Base-by-base conservation (phyloP, 2,113 vertebrate species). In the Myotis davidii region DNA sequence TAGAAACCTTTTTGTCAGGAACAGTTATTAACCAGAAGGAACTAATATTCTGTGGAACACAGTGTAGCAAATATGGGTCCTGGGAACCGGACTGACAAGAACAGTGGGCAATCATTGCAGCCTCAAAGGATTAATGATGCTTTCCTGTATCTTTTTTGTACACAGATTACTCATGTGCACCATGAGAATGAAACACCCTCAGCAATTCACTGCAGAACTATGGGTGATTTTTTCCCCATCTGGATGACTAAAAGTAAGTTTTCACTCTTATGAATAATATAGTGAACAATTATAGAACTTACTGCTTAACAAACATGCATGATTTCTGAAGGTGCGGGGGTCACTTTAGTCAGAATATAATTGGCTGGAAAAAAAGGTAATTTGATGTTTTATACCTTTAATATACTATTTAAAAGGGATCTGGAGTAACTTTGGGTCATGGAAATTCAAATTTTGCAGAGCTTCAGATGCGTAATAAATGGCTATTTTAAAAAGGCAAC, bases 81-180 rank as follows among this genome's bases (percentile, higher is more conserved):
- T 78, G 10, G 61, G 10, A 70, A 34, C n/a, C 56, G 13, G 11
- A 54, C 25, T 61, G n/a, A 56, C 23, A 90, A 90, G 48, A 37
- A 29, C 17, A n/a, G 45, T 56, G 83, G 85, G 81, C 42, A 76
- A 59, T 96, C 92, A 82, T 25, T 0, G 0, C 87, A 61, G 73
- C 59, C 76, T 95, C 90, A 65, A 64, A 94, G 54, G 90, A 59
- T 67, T 67, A 94, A 59, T 56, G 91, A 25, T 20, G 29, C 42
- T 37, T 37, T 89, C 72, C 82, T 96, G 34, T 0, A 1, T 92
- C 45, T 91, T 86, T 70, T 93, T 76, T 84, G 23, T 48, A 11
- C 6, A 64, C 48, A 12, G 65, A 96, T 96, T 59, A 95, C 11
- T 9, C 96, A 96, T n/a, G 91, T 37, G 70, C 13, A 91, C 37